Base-by-base conservation (phyloP, 2,888 invertebrate species). In the Drosophila anomalata region DNA sequence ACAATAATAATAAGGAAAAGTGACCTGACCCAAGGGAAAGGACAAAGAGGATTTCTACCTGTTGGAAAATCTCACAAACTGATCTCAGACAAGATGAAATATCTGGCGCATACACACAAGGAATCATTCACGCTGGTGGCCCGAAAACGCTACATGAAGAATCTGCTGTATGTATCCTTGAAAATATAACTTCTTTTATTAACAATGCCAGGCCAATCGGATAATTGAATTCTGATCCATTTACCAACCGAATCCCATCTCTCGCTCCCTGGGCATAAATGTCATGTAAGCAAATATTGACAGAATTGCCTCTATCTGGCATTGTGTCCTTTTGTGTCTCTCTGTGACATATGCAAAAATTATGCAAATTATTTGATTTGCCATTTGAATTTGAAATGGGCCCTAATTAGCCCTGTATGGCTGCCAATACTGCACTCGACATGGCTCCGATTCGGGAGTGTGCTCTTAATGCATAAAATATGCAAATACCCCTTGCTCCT, bases 121-220 rank as follows among this genome's bases (percentile, higher is more conserved):
- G 92, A 92, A 77, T 91, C 92, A 66, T 92, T 92, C 78, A 90
- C 91, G 69, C 73, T 92, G 72, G 91, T 92, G 50, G 91, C 91
- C 55, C 91, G 92, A 73, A 92, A 91, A 78, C 89, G 91, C 70
- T 91, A 91, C 77, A 90, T 91, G 89, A 92, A 91, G 75, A 91
- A 91, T 80, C 78, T 91, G 76, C 84, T 91, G 92, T 92, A 91
- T 73, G 92, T 90, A 90, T 8, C 14, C 20, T 4, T 26, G 11
- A 9, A 1, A 33, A 31, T 7, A 11, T n/a, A n/a, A 33, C 52
- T 9, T 14, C 11, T 24, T 17, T 14, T 14, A 4, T 8, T 3
- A 11, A 24, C 9, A 7, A 54, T 11, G 1, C 47, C 5, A 11
- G 36, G 3, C 24, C n/a, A 33, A 33, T 29, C 42, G 42, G 42